phyloP scores from a whole-genome alignment of 2,113 vertebrate species.

The Dendropsophus ebraccatus region DNA sequence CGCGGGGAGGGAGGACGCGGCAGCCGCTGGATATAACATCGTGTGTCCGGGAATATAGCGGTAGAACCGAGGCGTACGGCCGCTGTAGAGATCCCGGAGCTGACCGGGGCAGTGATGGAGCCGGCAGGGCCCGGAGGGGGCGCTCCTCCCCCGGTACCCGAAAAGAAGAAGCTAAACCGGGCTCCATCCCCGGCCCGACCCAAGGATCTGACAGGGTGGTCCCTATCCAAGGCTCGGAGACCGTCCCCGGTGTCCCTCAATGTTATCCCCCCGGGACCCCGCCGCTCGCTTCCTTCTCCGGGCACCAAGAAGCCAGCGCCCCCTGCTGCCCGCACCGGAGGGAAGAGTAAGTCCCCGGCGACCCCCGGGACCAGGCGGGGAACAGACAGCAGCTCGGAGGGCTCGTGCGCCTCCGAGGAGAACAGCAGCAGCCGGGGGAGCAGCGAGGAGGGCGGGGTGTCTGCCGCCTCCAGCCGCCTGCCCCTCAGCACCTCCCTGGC shows the following conservation, averaged over 20 bases:
- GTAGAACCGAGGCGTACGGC: neutral
- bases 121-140: conserved; percentile 57
- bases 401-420: conserved; percentile 90
- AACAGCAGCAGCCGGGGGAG: conserved; percentile 81
- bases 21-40: neutral
- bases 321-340: conserved; percentile 69
- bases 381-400: conserved; percentile 92
- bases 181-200: conserved; percentile 91
- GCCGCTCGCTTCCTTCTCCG: conserved; percentile 70
- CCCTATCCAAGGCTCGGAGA: conserved; percentile 83
- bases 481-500: conserved; percentile 90
- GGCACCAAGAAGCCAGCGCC: conserved; percentile 66
- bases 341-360: conserved; percentile 59
- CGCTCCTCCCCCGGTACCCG: conserved; percentile 61
- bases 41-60: neutral
- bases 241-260: conserved; percentile 71
- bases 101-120: conserved; percentile 56
- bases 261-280: conserved; percentile 76
- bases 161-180: conserved; percentile 83
- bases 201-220: conserved; percentile 88
- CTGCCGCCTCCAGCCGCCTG: conserved; percentile 84
- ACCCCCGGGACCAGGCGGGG: conserved; percentile 58
- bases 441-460: conserved; percentile 79
- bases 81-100: neutral
- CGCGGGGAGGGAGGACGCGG: neutral